These are phyloP conservation scores for Hydrotaea diabolus DNA, from an alignment of 2,888 invertebrate species.

Conservation along the genomic window DNA sequence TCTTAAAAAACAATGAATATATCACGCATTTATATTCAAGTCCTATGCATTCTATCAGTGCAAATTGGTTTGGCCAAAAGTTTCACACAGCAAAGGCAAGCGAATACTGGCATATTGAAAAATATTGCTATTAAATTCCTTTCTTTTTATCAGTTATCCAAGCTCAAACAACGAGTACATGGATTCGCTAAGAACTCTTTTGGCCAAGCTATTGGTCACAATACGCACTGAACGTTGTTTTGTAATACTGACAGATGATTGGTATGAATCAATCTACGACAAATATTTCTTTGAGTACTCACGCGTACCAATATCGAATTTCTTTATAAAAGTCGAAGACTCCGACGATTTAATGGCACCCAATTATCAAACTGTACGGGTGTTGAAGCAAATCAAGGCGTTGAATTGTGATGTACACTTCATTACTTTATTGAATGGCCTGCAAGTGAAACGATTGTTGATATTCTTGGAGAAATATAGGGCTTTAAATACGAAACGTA, in stretches of 20 bases:
- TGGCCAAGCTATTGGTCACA: conserved; percentile 55
- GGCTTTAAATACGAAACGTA: conserved; percentile 86
- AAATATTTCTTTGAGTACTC: conserved; percentile 70
- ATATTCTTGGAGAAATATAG: conserved; percentile 87
- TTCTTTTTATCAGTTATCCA: not conserved
- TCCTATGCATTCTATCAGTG: not conserved
- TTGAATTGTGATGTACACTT: conserved; percentile 87
- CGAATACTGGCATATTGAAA: conserved; percentile 14
- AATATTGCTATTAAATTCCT: not conserved
- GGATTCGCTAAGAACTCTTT: conserved; percentile 29
- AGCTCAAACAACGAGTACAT: not conserved
- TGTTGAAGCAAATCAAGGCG: conserved; percentile 83
- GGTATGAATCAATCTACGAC: conserved; percentile 73
- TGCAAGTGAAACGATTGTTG: conserved; percentile 86
- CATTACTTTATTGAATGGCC: conserved; percentile 87
- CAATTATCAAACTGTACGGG: conserved; percentile 83
- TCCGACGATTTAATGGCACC: conserved; percentile 86
- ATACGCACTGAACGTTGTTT: conserved; percentile 75
- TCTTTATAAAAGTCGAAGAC: conserved; percentile 84
- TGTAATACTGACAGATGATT: conserved; percentile 77
- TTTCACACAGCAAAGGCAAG: conserved; percentile 33
- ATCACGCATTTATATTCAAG: not conserved
- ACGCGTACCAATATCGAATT: conserved; percentile 69
- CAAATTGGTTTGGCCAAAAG: conserved; percentile 16
- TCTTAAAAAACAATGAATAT: conserved; percentile 40